A percentile compares a stretch with the other conserved stretches of the same genome.
Evolutionary conservation across 1,140 invertebrate genomes (phyloP).

Genomic region (Drosophila tristis): DNA sequence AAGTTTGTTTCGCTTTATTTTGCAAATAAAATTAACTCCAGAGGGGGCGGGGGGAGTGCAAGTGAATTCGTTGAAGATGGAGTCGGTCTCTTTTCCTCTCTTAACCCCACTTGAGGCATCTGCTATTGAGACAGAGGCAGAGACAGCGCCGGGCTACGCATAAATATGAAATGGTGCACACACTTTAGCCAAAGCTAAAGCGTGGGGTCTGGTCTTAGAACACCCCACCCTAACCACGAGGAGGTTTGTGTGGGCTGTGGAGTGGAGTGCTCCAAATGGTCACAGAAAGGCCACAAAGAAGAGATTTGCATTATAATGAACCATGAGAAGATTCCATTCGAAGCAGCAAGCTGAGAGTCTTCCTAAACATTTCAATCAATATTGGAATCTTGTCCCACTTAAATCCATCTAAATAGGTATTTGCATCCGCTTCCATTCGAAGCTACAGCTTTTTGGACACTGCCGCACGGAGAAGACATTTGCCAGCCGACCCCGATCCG

Average conservation of each 20-base stretch:
- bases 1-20: slow-evolving; percentile 82
- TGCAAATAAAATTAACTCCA: slow-evolving; percentile 82
- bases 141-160: slow-evolving; percentile 61
- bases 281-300: neutral
- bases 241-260: neutral
- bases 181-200: slow-evolving; percentile 64
- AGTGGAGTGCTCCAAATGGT: slow-evolving; percentile 17
- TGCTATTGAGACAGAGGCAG: slow-evolving; percentile 73
- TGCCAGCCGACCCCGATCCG: slow-evolving; percentile 50
- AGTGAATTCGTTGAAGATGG: slow-evolving; percentile 64
- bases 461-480: slow-evolving; percentile 26
- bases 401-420: too few species aligned
- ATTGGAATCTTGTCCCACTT: too few species aligned
- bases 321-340: neutral
- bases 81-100: slow-evolving; percentile 15
- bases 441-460: slow-evolving; percentile 3
- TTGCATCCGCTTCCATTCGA: slow-evolving; percentile 5
- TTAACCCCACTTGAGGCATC: slow-evolving; percentile 26
- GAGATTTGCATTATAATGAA: slow-evolving; percentile 16
- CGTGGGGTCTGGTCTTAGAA: slow-evolving; percentile 14
- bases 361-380: too few species aligned
- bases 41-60: slow-evolving; percentile 65
- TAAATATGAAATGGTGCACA: slow-evolving; percentile 75
- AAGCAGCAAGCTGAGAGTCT: neutral
- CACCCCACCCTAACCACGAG: neutral